Evolutionary conservation across 1,140 invertebrate genomes (phyloP), one percentile per base, ranked within the genome.

Genomic region (Lysiphlebus fabarum): DNA sequence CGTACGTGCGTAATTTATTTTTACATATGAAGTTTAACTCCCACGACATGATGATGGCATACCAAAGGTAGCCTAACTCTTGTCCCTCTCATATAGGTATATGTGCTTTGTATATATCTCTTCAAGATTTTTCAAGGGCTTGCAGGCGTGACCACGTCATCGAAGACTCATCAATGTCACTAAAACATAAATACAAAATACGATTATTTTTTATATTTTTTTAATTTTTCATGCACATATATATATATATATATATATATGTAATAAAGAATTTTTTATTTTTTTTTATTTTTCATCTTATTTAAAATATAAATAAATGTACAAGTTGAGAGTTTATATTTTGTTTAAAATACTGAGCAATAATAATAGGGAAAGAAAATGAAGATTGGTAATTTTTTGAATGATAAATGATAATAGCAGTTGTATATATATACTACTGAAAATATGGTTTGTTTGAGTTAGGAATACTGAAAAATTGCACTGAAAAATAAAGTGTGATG

Each of bases 1-100:
- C 42, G 63, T 65, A 65, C 63, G 63, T 65, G 63, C 58, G 63
- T 65, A 65, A 65, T 65, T 65, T 65, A 65, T 65, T 65, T 60
- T 45, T 57, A 48, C 59, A 53, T 26, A 26, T 62, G 53, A 53
- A 61, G 55, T 65, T 65, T 56, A 65, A 62, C 63, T 65, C 63
- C 63, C 63, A 65, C 63, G 63, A 54, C 54, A 44, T 47, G 59
- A 56, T 57, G 59, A 56, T 57, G 59, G 59, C 63, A 65, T 60
- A 65, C 60, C 63, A 64, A 43, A 58, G 55, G 55, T 57, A 57
- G 58, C 44, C 17, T 4, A 26, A 26, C 17, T 26, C 17, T 26
- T 26, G 17, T 26, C 17, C 58, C 58, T 49, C 53, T 33, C n/a
- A 33, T n/a, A n/a, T n/a, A n/a, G n/a, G n/a, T n/a, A n/a, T n/a